Evolutionary conservation across 2,113 vertebrate species (phyloP), one percentile per base, ranked within the genome.

Genomic region (Urocynchramus pylzowi): DNA sequence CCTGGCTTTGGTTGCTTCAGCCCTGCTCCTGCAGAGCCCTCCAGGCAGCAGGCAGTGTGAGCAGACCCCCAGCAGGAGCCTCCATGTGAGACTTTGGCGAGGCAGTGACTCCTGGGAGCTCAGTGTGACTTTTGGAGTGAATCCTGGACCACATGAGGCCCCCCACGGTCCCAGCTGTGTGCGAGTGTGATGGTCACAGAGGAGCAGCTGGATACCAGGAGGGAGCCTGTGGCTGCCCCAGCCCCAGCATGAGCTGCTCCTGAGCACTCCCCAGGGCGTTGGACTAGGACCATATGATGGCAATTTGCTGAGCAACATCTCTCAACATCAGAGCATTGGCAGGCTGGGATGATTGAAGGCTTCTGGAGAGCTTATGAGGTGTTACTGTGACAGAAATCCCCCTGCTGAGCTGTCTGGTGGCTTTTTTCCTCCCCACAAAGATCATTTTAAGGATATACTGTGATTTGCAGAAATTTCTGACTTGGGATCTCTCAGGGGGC

Each of bases 341-440:
- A 83, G 71, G 37, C 42, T n/a, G 0, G 16, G 52, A 24, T 84
- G 76, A 23, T 0, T 88, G 92, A 77, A 92, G 71, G 59, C 86
- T 90, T 90, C 71, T 96, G 90, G 79, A 89, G 52, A 86, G 19
- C 37, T 89, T 74, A 56, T 57, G 85, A 73, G 80, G 64, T 81
- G 50, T 70, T 80, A 86, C 44, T 59, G 50, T 69, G 80, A 42
- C 64, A 80, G 37, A 93, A 90, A 80, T 54, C 33, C 64, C 45
- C 37, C 69, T 8, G 22, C 71, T 77, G 86, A 92, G 80, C 80
- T 93, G 68, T 27, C 52, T 26, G 16, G 8, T 90, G n/a, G 8
- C 3, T 53, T 35, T 30, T 30, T 20, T 5, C 5, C 13, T 30
- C 24, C 16, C 27, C 33, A 11, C 24, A 22, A 35, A 76, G 31